A percentile compares a stretch with the other conserved stretches of the same genome.
Conservation (phyloP, 2,888 invertebrate genomes). For the Drosophila prostipennis region DNA sequence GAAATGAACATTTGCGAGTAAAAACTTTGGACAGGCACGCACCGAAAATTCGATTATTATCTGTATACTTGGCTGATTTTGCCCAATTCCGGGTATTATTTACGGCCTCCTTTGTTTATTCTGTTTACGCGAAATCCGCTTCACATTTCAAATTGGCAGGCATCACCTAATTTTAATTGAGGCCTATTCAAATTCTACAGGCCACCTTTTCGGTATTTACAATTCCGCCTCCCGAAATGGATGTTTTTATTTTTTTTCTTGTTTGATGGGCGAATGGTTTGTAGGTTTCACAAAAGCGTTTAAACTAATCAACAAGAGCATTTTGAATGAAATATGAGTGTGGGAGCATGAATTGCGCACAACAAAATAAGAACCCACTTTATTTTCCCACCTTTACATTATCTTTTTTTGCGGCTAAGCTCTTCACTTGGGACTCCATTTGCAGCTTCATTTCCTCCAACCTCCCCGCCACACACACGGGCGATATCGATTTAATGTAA, state of each 20-base stretch:
- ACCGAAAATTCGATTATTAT: background rate
- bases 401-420: constrained; percentile 1
- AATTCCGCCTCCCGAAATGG: background rate
- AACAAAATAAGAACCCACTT: no score
- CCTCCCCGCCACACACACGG: constrained; percentile 4
- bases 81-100: background rate
- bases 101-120: constrained; percentile 1
- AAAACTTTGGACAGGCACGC: background rate
- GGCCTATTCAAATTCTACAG: constrained; percentile 2
- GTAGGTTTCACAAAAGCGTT: constrained; percentile 24
- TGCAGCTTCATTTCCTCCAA: constrained; percentile 13
- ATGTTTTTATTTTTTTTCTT: background rate
- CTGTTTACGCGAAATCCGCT: constrained; percentile 1
- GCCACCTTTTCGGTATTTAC: constrained; percentile 1
- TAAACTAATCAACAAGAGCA: constrained; percentile 58
- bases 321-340: constrained; percentile 58
- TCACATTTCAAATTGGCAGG: background rate
- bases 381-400: background rate
- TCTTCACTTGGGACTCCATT: constrained; percentile 11
- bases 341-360: constrained; percentile 1
- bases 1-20: background rate
- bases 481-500: constrained; percentile 45
- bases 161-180: constrained; percentile 7
- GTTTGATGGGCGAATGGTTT: background rate
- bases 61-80: background rate